Evolutionary conservation across 2,113 vertebrate genomes (phyloP).

Genomic region (Salvator merianae): DNA sequence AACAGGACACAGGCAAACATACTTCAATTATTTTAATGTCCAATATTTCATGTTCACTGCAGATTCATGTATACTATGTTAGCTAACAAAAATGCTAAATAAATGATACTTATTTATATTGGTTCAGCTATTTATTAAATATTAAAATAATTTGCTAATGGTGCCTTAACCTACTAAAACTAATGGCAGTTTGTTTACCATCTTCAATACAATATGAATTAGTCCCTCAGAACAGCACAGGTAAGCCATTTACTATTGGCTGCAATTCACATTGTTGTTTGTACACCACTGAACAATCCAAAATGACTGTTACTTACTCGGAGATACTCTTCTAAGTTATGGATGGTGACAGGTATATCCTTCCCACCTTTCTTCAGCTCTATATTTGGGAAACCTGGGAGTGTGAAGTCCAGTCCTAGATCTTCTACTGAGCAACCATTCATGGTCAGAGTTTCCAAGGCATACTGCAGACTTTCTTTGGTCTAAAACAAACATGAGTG

Average conservation of each 20-base stretch:
- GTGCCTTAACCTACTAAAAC: background rate
- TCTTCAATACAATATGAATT: background rate
- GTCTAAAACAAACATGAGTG: slow-evolving; percentile 74
- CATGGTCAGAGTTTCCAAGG: slow-evolving; percentile 95
- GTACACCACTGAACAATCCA: background rate
- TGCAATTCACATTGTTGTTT: background rate
- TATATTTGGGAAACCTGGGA: slow-evolving; percentile 96
- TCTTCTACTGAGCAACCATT: slow-evolving; percentile 99
- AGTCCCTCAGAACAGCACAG: background rate
- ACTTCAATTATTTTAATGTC: background rate
- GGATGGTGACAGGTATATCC: slow-evolving; percentile 92
- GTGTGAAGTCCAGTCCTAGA: slow-evolving; percentile 94
- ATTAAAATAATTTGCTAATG: background rate
- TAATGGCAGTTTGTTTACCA: background rate
- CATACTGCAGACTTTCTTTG: slow-evolving; percentile 94
- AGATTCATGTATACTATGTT: background rate
- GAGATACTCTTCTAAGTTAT: slow-evolving; percentile 98
- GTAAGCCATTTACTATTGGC: background rate
- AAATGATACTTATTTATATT: background rate
- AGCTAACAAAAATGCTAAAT: background rate
- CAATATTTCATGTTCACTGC: background rate
- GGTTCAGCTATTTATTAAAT: too few species aligned
- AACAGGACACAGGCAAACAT: background rate
- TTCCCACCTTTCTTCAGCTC: slow-evolving; percentile 99
- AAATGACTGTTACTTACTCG: slow-evolving; percentile 78